Percentiles rank a stretch among this genome's conserved stretches.
phyloP scores from a whole-genome alignment of 2,113 vertebrate species.

The Trematomus loennbergii region DNA sequence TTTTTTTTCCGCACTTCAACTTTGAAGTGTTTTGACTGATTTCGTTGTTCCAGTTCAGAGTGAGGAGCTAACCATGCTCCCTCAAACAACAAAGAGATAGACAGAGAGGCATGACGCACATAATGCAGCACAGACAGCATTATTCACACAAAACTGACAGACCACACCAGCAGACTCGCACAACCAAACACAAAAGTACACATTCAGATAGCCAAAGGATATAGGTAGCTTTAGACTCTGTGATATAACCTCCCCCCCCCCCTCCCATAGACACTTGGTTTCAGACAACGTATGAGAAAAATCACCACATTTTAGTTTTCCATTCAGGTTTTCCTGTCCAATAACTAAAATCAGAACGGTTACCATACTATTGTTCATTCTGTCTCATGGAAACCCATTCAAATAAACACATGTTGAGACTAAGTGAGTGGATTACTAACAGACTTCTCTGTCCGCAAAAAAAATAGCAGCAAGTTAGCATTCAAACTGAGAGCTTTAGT shows the following conservation, averaged over 20 bases:
- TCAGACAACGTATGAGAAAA: conserved; percentile 9
- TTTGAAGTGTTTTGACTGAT: conserved; percentile 55
- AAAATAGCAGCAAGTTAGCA: conserved; percentile 61
- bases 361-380: conserved; percentile 43
- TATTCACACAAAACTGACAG: conserved; percentile 20
- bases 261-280: neutral
- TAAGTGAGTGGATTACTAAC: conserved; percentile 60
- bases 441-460: conserved; percentile 61
- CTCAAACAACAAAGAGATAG: conserved; percentile 15
- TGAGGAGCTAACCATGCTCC: conserved; percentile 18
- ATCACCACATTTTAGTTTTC: neutral
- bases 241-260: neutral
- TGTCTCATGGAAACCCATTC: conserved; percentile 47
- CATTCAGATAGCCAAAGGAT: neutral
- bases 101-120: conserved; percentile 4
- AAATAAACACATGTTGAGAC: conserved; percentile 62
- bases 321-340: neutral
- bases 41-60: conserved; percentile 44
- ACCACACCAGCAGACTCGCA: neutral
- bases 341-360: conserved; percentile 24
- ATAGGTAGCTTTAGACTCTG: neutral
- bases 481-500: conserved; percentile 67
- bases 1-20: conserved; percentile 15
- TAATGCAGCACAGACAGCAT: conserved; percentile 22
- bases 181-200: neutral